Base-by-base conservation (phyloP, 2,888 invertebrate genomes). In the Scaptodrosophila latifasciaeformis region DNA sequence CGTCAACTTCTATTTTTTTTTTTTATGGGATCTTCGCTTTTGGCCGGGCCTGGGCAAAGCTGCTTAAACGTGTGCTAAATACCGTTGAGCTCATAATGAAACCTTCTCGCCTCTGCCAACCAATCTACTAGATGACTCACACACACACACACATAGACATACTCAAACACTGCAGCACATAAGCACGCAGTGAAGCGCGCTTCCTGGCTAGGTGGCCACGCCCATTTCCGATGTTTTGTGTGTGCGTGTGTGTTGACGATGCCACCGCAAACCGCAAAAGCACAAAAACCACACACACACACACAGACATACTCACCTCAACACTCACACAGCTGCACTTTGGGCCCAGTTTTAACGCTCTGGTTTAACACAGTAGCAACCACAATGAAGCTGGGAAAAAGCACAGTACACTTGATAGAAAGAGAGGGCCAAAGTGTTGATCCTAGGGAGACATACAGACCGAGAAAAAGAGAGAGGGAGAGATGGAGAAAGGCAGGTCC, bases 31-130 rank as follows among this genome's bases (percentile, higher is more conserved):
- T n/a, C n/a, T n/a, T n/a, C n/a, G n/a, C n/a, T n/a, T n/a, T n/a
- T n/a, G n/a, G n/a, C n/a, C n/a, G n/a, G n/a, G n/a, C 19, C 21
- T 50, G 44, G 40, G 50, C 30, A 40, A 67, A 72, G 77, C 80
- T 54, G 72, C 77, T 72, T 72, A 72, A 76, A 79, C 69, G 67
- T 69, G 74, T 72, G 71, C 62, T 65, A 78, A 72, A 78, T 67
- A 64, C 49, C 53, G 59, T 72, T 72, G 75, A 70, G 77, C 72
- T 67, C 62, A 70, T 80, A 74, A 72, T 77, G 77, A 67, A 72
- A 70, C 66, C 49, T 56, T n/a, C n/a, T n/a, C n/a, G 24, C 24
- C 7, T 3, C 24, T 24, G 24, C 24, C 24, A 24, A 3, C 24
- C 7, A 7, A 7, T 7, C 24, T 3, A 7, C 24, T 7, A 24